Percentiles rank a stretch among this genome's conserved stretches.
phyloP scores from a whole-genome alignment of 2,113 vertebrate species.

The Dermatemys mawii region DNA sequence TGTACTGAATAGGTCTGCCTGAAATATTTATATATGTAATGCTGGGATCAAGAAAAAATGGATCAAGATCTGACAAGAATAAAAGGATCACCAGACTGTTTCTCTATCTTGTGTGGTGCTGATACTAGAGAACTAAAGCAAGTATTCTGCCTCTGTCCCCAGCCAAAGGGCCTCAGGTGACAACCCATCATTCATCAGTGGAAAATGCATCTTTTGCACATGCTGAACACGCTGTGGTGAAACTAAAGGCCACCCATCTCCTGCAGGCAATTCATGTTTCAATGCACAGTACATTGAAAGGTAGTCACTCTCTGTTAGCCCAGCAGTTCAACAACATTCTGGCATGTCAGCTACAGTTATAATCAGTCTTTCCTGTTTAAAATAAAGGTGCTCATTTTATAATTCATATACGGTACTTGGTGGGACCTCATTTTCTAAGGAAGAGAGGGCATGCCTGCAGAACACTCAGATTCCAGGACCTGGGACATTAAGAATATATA shows the following conservation, averaged over 20 bases:
- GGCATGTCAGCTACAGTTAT: background rate
- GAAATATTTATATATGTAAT: background rate
- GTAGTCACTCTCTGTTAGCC: background rate
- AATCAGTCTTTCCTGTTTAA: background rate
- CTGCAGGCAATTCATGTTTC: constrained; percentile 12
- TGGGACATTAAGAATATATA: background rate
- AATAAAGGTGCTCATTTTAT: background rate
- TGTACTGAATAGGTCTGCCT: background rate
- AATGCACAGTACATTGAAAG: background rate
- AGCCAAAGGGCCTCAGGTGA: background rate
- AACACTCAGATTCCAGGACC: background rate
- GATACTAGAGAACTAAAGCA: constrained; percentile 8
- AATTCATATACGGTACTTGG: background rate
- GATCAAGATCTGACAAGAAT: background rate
- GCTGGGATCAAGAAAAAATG: constrained; percentile 4
- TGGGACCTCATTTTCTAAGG: background rate
- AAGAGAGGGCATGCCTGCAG: background rate
- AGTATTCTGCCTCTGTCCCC: background rate
- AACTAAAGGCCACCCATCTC: background rate
- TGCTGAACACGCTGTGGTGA: background rate
- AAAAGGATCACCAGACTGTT: background rate
- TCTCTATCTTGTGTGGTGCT: background rate
- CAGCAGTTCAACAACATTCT: background rate
- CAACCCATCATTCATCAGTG: background rate
- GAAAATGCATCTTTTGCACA: constrained; percentile 3